These are phyloP conservation scores for Asbolus verrucosus DNA, from an alignment of 1,140 invertebrate genomes.

Conservation along the genomic window DNA sequence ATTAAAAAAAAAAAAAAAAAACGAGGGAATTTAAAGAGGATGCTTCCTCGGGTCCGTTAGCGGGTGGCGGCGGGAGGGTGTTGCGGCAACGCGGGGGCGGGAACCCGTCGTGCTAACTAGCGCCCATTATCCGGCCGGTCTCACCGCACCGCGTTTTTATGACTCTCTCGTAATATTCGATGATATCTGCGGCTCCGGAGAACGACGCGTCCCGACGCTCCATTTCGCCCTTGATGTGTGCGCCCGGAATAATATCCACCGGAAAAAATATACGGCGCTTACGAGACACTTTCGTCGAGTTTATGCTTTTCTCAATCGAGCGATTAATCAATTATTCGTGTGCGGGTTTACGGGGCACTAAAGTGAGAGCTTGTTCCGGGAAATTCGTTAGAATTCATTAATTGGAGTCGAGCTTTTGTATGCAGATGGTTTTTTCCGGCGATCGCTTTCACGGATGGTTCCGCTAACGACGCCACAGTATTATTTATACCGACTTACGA, in stretches of 20 bases:
- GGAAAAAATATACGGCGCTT: not conserved
- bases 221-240: constrained; percentile 23
- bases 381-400: too few relatives aligned
- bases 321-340: too few relatives aligned
- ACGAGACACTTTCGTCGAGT: too few relatives aligned
- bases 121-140: constrained; percentile 41
- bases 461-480: too few relatives aligned
- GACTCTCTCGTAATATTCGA: constrained; percentile 41
- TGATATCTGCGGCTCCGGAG: constrained; percentile 25
- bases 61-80: constrained; percentile 7
- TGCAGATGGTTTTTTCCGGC: constrained; percentile 12
- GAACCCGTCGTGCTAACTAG: constrained; percentile 36
- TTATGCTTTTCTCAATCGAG: too few relatives aligned
- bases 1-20: too few relatives aligned
- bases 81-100: constrained; percentile 11
- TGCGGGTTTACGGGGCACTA: too few relatives aligned
- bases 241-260: constrained; percentile 7
- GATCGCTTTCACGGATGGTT: too few relatives aligned
- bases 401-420: too few relatives aligned
- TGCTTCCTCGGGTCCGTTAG: constrained; percentile 7
- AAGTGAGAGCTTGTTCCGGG: too few relatives aligned
- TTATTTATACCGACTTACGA: too few relatives aligned
- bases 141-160: constrained; percentile 37
- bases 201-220: constrained; percentile 37
- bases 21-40: constrained; percentile 28